phyloP scores from a whole-genome alignment of 2,888 invertebrate species.

The Limnephilus auricula region DNA sequence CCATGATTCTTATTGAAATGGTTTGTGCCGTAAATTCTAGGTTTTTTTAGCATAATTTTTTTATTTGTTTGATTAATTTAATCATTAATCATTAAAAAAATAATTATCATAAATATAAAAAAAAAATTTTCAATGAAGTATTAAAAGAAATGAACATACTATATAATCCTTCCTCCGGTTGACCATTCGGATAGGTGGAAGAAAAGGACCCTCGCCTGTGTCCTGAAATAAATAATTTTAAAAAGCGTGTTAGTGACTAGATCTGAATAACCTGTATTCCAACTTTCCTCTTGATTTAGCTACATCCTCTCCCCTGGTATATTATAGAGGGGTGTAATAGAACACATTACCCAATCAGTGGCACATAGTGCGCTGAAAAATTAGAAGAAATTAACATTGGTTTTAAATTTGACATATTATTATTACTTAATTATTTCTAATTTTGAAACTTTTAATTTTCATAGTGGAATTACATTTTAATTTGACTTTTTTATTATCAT shows the following conservation, averaged over 20 bases:
- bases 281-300: background rate
- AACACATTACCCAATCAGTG: background rate
- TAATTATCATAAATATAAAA: too few relatives aligned
- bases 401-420: too few relatives aligned
- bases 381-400: too few relatives aligned
- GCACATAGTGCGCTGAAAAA: background rate
- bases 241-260: background rate
- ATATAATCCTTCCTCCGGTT: conserved; percentile 40
- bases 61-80: background rate
- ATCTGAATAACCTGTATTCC: background rate
- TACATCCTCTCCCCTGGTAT: background rate
- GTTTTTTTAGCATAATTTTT: background rate
- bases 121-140: too few relatives aligned
- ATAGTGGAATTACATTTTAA: too few relatives aligned
- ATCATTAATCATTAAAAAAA: too few relatives aligned
- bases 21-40: background rate
- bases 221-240: conserved; percentile 37
- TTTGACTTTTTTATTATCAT: too few relatives aligned
- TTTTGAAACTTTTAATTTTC: too few relatives aligned
- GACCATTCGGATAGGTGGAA: conserved; percentile 40
- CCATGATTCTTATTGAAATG: background rate
- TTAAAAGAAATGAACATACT: conserved; percentile 20
- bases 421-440: too few relatives aligned
- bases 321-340: background rate
- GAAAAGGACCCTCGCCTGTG: conserved; percentile 48